Evolutionary conservation across 2,888 invertebrate species (phyloP).

Genomic region (Drosophila kuntzei): DNA sequence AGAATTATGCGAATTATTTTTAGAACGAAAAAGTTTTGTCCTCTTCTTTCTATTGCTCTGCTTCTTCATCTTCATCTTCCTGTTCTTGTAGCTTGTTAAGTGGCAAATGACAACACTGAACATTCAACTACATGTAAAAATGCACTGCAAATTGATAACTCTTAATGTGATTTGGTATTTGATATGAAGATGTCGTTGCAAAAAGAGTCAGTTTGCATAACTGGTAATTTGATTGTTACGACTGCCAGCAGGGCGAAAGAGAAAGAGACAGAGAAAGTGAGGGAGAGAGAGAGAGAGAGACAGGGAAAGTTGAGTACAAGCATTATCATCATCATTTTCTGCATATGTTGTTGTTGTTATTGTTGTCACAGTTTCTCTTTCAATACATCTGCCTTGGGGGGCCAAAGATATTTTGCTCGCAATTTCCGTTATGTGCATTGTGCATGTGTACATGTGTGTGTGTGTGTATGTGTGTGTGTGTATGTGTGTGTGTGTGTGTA

Average conservation of each 20-base stretch:
- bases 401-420: slow-evolving; percentile 46
- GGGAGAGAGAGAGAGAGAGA: background rate
- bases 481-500: slow-evolving; percentile 21
- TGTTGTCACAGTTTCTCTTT: slow-evolving; percentile 24
- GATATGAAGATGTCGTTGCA: slow-evolving; percentile 49
- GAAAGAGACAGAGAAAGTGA: background rate
- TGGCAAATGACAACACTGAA: slow-evolving; percentile 7
- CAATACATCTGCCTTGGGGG: slow-evolving; percentile 42
- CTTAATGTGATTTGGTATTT: slow-evolving; percentile 60
- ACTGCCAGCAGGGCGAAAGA: background rate
- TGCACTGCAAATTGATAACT: slow-evolving; percentile 52
- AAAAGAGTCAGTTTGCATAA: slow-evolving; percentile 64
- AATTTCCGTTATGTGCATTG: slow-evolving; percentile 52
- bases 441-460: slow-evolving; percentile 26
- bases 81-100: background rate
- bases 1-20: background rate
- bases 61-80: background rate
- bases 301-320: background rate
- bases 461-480: slow-evolving; percentile 12
- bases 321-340: slow-evolving; percentile 24
- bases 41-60: background rate
- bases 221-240: slow-evolving; percentile 70
- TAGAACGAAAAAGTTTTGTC: background rate
- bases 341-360: slow-evolving; percentile 19
- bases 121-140: background rate